These are phyloP conservation scores for Oreonectes daqikongensis DNA, from an alignment of 2,797 vertebrate species.

Conservation along the genomic window DNA sequence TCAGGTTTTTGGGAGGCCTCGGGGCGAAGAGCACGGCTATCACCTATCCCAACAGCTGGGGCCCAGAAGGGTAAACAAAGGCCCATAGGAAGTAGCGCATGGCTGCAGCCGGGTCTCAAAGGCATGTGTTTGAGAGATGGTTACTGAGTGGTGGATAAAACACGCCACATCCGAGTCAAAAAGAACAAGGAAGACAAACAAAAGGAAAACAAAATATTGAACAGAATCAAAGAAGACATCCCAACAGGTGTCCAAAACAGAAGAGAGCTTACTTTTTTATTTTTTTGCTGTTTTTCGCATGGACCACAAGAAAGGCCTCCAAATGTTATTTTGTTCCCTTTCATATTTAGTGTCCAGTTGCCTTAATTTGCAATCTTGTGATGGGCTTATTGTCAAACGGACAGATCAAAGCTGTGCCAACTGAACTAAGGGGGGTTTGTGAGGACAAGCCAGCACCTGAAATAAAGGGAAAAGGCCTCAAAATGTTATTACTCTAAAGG, in stretches of 20 bases:
- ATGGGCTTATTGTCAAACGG: conserved; percentile 67
- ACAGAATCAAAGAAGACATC: conserved; percentile 14
- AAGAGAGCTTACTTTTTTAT: neutral
- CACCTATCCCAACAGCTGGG: conserved; percentile 83
- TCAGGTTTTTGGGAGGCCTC: conserved; percentile 70
- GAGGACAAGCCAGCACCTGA: conserved; percentile 51
- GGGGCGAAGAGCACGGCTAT: conserved; percentile 69
- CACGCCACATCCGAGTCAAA: neutral
- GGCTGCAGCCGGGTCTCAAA: conserved; percentile 76
- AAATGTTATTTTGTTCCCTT: conserved; percentile 55
- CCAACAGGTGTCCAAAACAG: conserved; percentile 20
- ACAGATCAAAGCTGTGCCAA: conserved; percentile 70
- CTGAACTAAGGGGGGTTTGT: conserved; percentile 63
- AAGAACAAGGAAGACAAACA: neutral
- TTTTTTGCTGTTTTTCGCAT: conserved; percentile 18
- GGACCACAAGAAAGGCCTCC: conserved; percentile 54
- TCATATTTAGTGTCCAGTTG: conserved; percentile 60
- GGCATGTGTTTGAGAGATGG: conserved; percentile 66
- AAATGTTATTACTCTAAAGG: conserved; percentile 63
- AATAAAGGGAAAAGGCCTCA: conserved; percentile 56
- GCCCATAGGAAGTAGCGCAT: conserved; percentile 78
- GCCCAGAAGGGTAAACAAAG: conserved; percentile 80
- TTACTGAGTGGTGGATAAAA: conserved; percentile 1
- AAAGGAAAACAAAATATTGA: neutral
- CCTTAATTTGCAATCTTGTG: conserved; percentile 72